phyloP scores from a whole-genome alignment of 2,113 vertebrate species.

The Gavialis gangeticus region DNA sequence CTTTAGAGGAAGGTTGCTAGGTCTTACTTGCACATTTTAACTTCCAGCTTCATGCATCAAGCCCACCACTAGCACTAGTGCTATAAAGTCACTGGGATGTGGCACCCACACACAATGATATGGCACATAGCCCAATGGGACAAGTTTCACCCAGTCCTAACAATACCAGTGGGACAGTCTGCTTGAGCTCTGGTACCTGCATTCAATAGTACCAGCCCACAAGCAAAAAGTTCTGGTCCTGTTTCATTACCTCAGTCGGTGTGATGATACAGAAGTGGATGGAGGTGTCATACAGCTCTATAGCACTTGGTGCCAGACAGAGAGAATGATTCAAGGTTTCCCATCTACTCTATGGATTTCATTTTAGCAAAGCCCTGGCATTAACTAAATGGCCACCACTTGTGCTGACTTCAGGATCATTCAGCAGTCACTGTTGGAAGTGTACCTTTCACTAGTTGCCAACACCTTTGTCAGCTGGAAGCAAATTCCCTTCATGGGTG shows the following conservation, averaged over 20 bases:
- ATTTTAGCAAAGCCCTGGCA: background rate
- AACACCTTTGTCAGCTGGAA: background rate
- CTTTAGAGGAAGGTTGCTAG: background rate
- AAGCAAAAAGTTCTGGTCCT: background rate
- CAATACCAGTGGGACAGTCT: background rate
- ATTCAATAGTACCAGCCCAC: background rate
- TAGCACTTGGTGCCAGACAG: background rate
- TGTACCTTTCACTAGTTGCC: background rate
- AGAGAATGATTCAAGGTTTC: background rate
- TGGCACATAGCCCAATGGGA: background rate
- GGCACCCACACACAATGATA: background rate
- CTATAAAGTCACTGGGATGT: no score
- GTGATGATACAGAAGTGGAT: background rate
- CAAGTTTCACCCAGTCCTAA: background rate
- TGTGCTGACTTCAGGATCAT: background rate
- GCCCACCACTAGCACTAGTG: background rate
- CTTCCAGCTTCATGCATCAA: background rate
- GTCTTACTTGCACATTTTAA: background rate
- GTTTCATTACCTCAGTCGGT: background rate
- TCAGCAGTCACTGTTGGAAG: background rate
- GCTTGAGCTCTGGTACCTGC: background rate
- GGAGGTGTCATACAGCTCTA: accelerated
- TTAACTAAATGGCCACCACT: background rate
- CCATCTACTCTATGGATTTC: background rate
- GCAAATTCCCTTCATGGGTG: background rate